Conservation (phyloP, 2,797 vertebrate species). For the Myripristis murdjan region DNA sequence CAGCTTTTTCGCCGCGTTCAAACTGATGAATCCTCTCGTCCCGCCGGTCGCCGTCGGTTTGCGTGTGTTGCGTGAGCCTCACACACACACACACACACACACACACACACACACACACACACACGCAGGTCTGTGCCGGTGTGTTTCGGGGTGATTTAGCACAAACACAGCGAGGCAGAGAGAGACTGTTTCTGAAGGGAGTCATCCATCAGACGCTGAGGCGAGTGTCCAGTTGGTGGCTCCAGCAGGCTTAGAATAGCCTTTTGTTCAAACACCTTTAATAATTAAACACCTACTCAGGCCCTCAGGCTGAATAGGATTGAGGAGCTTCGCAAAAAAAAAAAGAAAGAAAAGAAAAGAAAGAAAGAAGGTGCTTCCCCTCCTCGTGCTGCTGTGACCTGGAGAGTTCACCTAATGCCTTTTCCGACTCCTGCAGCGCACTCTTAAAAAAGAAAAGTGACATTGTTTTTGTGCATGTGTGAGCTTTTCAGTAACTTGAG, state of each 20-base stretch:
- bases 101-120: too few species aligned
- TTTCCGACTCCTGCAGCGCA: slow-evolving; percentile 86
- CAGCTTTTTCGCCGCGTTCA: too few species aligned
- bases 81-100: slow-evolving; percentile 36
- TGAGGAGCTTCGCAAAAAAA: slow-evolving; percentile 73
- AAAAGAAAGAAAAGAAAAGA: slow-evolving; percentile 21
- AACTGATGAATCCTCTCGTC: too few species aligned
- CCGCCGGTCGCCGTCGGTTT: too few species aligned
- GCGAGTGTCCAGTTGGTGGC: slow-evolving; percentile 80
- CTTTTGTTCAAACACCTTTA: slow-evolving; percentile 87
- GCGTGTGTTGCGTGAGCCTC: slow-evolving; percentile 44
- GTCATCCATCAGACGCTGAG: slow-evolving; percentile 79
- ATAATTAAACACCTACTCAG: slow-evolving; percentile 86
- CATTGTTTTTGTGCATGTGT: slow-evolving; percentile 48
- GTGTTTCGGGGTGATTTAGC: slow-evolving; percentile 73
- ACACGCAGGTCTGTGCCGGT: slow-evolving; percentile 42
- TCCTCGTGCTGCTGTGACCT: slow-evolving; percentile 66
- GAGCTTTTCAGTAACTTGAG: too few species aligned
- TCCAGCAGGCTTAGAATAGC: slow-evolving; percentile 83
- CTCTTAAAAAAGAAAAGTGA: slow-evolving; percentile 73
- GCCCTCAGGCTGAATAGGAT: slow-evolving; percentile 78
- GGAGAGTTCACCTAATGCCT: slow-evolving; percentile 77
- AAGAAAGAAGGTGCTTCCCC: slow-evolving; percentile 40
- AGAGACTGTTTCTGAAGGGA: slow-evolving; percentile 69
- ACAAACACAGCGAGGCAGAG: slow-evolving; percentile 64